Percentiles rank a stretch among this genome's conserved stretches.
Evolutionary conservation across 1,140 invertebrate species (phyloP).

Genomic region (Pissodes strobi): DNA sequence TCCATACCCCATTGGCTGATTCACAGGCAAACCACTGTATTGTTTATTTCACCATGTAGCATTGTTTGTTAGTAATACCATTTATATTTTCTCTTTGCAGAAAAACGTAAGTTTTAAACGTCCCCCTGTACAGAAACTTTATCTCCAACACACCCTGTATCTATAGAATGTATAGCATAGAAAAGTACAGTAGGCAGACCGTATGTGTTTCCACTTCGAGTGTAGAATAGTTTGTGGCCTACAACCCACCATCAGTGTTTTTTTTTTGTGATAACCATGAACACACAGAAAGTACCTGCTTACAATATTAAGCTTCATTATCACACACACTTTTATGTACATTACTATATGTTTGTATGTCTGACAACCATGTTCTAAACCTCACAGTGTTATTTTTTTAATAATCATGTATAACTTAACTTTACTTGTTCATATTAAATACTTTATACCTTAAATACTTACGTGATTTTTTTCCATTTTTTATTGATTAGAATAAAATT

Average conservation of each 20-base stretch:
- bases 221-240: slow-evolving; percentile 23
- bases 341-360: slow-evolving; percentile 7
- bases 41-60: too few relatives aligned
- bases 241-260: not conserved
- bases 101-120: slow-evolving; percentile 46
- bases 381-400: slow-evolving; percentile 7
- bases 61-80: too few relatives aligned
- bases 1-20: not conserved
- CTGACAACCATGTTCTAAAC: slow-evolving; percentile 21
- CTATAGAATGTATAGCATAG: too few relatives aligned
- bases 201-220: slow-evolving; percentile 33
- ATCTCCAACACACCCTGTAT: slow-evolving; percentile 18
- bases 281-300: not conserved
- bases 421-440: not conserved
- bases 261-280: slow-evolving; percentile 11
- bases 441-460: not conserved
- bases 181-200: slow-evolving; percentile 23
- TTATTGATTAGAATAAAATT: too few relatives aligned
- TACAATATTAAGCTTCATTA: slow-evolving; percentile 4
- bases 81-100: slow-evolving; percentile 43
- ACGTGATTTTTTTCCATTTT: not conserved
- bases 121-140: slow-evolving; percentile 28
- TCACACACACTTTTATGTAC: not conserved
- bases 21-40: slow-evolving; percentile 3
- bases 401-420: slow-evolving; percentile 5